Evolutionary conservation across 1,140 invertebrate species (phyloP), one percentile per base, ranked within the genome.

Genomic region (Dinoponera quadriceps): DNA sequence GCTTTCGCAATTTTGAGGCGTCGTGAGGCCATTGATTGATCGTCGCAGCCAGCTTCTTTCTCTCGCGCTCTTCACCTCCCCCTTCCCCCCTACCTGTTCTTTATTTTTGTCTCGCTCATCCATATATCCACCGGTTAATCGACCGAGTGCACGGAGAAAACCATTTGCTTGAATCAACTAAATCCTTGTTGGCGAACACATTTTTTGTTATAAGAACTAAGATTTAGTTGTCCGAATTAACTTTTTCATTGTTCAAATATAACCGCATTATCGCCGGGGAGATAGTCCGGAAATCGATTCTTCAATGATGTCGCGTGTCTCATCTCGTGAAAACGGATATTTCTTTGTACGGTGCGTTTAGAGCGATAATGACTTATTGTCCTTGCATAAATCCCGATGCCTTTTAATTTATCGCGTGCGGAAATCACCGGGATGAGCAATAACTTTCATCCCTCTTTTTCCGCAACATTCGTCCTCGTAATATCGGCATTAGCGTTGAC

Each of bases 1-100:
- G 77, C 44, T 84, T 77, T 83, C 72, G 69, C 87, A 90, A 92
- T 91, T 92, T 88, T 89, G 80, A 88, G 65, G 82, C 82, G 84
- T 89, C 89, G 63, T 60, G 82, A 83, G 54, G 62, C 82, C 81
- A 87, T 87, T 85, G 83, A 89, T 90, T 81, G 88, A 91, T 90
- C 82, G 81, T 83, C 74, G 33, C 54, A 57, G 69, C 80, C 57
- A 90, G 89, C 88, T 90, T 89, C 83, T 85, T 85, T 84, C 82
- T 84, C 73, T 78, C 57, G 63, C 60, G 20, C 55, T n/a, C n/a
- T 77, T 83, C 60, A 62, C 54, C 20, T 65, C 18, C 54, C 44
- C 55, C n/a, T 74, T 60, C 60, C 82, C 57, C 25, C 66, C 38
- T 5, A 5, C 2, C n/a, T 20, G 54, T 48, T 33, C 5, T 13